Conservation (phyloP, 2,113 vertebrate species). For the Bos indicus region DNA sequence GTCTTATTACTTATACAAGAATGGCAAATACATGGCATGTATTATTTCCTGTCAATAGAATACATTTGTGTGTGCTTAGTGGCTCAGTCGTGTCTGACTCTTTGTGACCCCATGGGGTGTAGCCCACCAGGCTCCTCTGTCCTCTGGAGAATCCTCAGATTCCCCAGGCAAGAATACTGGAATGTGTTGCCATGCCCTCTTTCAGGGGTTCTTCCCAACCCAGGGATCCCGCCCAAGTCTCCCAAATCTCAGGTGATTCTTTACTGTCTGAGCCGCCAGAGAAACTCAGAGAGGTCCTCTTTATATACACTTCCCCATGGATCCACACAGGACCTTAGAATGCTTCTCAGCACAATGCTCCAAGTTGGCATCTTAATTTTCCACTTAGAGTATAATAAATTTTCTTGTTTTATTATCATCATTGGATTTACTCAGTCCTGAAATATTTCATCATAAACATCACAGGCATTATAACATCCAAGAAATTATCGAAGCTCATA, state of each 20-base stretch:
- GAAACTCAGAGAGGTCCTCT: background rate
- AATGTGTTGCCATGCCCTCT: background rate
- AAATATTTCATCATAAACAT: background rate
- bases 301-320: background rate
- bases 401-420: background rate
- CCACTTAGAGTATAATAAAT: background rate
- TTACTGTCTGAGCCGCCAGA: background rate
- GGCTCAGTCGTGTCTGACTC: background rate
- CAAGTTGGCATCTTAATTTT: background rate
- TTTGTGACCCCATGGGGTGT: background rate
- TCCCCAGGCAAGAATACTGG: background rate
- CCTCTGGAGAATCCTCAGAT: background rate
- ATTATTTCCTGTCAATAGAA: background rate
- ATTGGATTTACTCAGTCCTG: background rate
- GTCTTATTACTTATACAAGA: background rate
- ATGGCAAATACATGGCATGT: background rate
- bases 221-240: background rate
- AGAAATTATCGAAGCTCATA: background rate
- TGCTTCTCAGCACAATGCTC: background rate
- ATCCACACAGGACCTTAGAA: background rate
- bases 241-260: background rate
- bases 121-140: background rate
- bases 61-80: background rate
- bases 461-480: background rate
- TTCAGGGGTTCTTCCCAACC: background rate